Percentiles rank a stretch among this genome's conserved stretches.
Conservation (phyloP, 1,140 invertebrate genomes). For the Drosophila nebulosa region DNA sequence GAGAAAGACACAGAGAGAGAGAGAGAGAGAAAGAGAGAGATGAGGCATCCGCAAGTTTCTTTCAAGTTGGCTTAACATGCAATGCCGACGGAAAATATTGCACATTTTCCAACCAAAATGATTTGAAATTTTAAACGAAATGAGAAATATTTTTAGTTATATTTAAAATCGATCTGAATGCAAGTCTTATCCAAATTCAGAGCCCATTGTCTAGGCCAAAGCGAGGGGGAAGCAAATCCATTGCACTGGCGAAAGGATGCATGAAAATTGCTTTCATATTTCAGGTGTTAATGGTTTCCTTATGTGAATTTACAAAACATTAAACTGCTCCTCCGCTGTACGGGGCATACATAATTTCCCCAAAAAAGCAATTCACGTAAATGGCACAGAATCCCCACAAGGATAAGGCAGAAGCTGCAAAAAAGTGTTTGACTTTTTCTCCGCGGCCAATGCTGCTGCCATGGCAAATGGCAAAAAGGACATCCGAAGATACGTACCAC, state of each 20-base stretch:
- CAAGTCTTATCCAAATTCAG: neutral
- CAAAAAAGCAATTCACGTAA: slow-evolving; percentile 80
- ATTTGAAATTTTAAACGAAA: neutral
- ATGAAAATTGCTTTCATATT: slow-evolving; percentile 81
- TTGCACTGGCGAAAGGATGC: slow-evolving; percentile 52
- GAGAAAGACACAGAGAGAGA: neutral
- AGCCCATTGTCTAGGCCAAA: neutral
- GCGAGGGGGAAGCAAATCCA: slow-evolving; percentile 3
- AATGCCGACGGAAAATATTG: neutral
- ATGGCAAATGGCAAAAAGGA: slow-evolving; percentile 60
- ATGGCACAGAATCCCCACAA: slow-evolving; percentile 75
- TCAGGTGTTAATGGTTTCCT: slow-evolving; percentile 81
- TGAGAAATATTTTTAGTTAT: neutral
- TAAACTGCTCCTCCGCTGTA: slow-evolving; percentile 65
- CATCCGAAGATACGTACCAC: slow-evolving; percentile 73
- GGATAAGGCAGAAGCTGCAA: slow-evolving; percentile 62
- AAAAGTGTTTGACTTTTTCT: slow-evolving; percentile 49
- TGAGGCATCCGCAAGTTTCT: neutral
- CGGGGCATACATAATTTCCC: slow-evolving; percentile 75
- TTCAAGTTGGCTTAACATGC: neutral
- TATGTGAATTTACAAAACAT: slow-evolving; percentile 81
- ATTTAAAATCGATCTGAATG: neutral
- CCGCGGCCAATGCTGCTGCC: slow-evolving; percentile 39
- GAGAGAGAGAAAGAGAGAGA: neutral
- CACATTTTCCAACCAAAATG: neutral